Conservation (phyloP, 1,140 invertebrate species). For the Aphaenogaster rudis region DNA sequence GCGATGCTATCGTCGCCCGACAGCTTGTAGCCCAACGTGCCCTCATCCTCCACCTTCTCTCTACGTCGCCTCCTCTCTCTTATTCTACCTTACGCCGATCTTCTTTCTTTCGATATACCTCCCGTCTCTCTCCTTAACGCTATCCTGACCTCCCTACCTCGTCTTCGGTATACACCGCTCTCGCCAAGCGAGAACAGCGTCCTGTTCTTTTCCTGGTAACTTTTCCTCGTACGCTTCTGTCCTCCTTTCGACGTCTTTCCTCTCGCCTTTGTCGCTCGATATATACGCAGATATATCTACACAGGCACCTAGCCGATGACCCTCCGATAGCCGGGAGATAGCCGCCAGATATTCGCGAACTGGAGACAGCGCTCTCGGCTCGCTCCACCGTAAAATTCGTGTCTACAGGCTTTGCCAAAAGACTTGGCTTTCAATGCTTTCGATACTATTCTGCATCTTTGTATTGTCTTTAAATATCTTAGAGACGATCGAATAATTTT, state of each 20-base stretch:
- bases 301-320: constrained; percentile 79
- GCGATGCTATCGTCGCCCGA: constrained; percentile 85
- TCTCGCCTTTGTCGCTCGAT: constrained; percentile 52
- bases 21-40: constrained; percentile 83
- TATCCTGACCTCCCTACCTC: constrained; percentile 52
- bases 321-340: constrained; percentile 81
- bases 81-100: constrained; percentile 57
- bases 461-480: not conserved
- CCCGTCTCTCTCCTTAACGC: constrained; percentile 40
- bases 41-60: constrained; percentile 70
- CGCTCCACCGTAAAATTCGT: constrained; percentile 77
- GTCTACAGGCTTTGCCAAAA: constrained; percentile 75
- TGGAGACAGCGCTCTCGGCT: constrained; percentile 75
- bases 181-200: constrained; percentile 35
- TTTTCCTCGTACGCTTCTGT: constrained; percentile 58
- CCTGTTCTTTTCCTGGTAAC: constrained; percentile 52
- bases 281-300: constrained; percentile 66
- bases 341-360: constrained; percentile 82
- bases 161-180: constrained; percentile 49
- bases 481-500: not conserved
- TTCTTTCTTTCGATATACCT: constrained; percentile 59
- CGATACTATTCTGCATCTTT: not conserved
- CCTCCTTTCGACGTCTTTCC: constrained; percentile 15
- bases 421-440: constrained; percentile 34
- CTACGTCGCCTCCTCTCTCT: constrained; percentile 63